These are phyloP conservation scores for Gortyna flavago DNA, from an alignment of 2,888 invertebrate genomes.

Conservation along the genomic window DNA sequence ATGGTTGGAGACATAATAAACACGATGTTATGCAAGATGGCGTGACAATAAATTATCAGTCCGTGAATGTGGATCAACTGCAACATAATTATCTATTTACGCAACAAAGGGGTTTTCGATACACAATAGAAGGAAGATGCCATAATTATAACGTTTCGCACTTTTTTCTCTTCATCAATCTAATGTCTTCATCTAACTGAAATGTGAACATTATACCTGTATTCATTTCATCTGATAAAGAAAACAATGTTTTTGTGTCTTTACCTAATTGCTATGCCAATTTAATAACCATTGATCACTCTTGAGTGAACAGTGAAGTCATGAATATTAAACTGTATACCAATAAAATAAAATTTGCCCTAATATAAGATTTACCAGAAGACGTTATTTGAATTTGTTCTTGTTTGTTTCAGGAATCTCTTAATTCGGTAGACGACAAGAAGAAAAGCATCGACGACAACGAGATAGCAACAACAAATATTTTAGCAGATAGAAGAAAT, in stretches of 20 bases:
- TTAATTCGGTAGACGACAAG: conserved; percentile 85
- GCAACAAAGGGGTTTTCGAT: conserved; percentile 72
- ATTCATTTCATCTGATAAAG: conserved; percentile 13
- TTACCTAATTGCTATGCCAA: neutral
- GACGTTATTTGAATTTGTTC: conserved; percentile 1
- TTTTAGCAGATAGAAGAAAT: conserved; percentile 86
- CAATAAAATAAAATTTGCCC: neutral
- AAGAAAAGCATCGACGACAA: conserved; percentile 86
- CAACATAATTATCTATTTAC: conserved; percentile 59
- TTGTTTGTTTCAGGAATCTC: conserved; percentile 84
- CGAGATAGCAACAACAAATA: conserved; percentile 81
- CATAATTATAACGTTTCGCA: conserved; percentile 57
- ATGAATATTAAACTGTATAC: neutral
- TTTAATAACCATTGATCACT: conserved; percentile 2
- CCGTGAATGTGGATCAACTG: conserved; percentile 71
- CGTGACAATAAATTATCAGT: conserved; percentile 70
- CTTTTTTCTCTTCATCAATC: conserved; percentile 41
- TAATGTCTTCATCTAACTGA: conserved; percentile 35
- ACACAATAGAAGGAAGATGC: conserved; percentile 66
- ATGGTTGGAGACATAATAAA: conserved; percentile 43
- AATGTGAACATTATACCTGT: conserved; percentile 22
- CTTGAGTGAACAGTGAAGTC: neutral
- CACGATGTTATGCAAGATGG: conserved; percentile 61
- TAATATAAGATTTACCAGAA: neutral
- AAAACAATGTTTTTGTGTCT: neutral